Base-by-base conservation (phyloP, 1,140 invertebrate genomes). In the Drosophila varians region DNA sequence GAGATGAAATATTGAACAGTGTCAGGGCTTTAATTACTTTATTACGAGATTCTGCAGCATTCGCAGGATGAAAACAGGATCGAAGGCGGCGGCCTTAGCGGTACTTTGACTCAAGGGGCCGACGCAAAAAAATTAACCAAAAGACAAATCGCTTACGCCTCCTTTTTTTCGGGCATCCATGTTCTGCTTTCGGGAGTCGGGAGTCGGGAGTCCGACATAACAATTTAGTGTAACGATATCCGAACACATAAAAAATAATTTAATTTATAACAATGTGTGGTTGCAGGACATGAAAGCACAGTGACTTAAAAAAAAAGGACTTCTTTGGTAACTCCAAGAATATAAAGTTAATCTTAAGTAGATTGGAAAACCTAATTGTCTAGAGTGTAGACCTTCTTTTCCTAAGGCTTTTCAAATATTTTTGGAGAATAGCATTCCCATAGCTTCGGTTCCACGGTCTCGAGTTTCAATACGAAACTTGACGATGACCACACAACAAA, bases 11-110 rank as follows among this genome's bases (percentile, higher is more conserved):
- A 86, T 79, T 57, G 73, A 66, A 56, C 65, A 72, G 61, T 75
- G 79, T 84, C 79, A 84, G 65, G 79, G 54, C 79, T 77, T 84
- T 84, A 84, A 84, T 84, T 84, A 84, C 79, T 84, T 84, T 84
- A 84, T 84, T 84, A 84, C 77, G 54, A 31, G 51, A 49, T 52
- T 66, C 26, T 28, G 25, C 36, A 36, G 18, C 4, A 21, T 2
- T 21, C 45, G 28, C 12, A 23, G 21, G 21, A 40, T 3, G 12
- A 28, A 28, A 31, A 9, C 9, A 62, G 69, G 53, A 74, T 34
- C 16, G 61, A 21, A 53, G 64, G 64, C 64, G 74, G 55, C 56
- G 56, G 73, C 57, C 74, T 69, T 83, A 83, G 77, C 77, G 77
- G 77, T 80, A 77, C 69, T 83, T 64, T 51, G 61, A 66, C 66